Evolutionary conservation across 1,140 invertebrate species (phyloP).

Genomic region (Vanessa atalanta): DNA sequence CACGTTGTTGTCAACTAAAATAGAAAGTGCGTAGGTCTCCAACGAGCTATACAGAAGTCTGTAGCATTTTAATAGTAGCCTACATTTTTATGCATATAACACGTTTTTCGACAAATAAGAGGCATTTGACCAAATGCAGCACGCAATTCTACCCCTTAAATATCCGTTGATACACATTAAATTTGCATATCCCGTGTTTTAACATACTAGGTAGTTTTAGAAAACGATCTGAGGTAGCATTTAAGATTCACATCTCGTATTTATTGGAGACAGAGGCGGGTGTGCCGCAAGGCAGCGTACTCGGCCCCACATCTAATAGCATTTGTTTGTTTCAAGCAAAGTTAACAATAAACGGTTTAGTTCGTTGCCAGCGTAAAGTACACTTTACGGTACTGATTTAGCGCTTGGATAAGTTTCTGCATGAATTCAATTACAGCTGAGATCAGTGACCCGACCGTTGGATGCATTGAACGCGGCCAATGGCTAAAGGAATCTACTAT

Average conservation of each 20-base stretch:
- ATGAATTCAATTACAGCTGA: constrained; percentile 66
- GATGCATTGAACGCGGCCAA: constrained; percentile 37
- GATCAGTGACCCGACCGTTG: constrained; percentile 58
- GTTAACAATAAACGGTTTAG: constrained; percentile 53
- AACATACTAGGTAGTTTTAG: constrained; percentile 41
- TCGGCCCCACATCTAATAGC: constrained; percentile 43
- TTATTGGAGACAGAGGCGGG: constrained; percentile 45
- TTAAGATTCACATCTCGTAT: constrained; percentile 61
- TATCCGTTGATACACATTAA: constrained; percentile 33
- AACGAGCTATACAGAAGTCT: neutral
- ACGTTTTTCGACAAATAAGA: constrained; percentile 8
- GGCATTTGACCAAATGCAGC: constrained; percentile 8
- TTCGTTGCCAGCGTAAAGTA: constrained; percentile 53
- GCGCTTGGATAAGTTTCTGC: constrained; percentile 70
- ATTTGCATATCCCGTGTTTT: constrained; percentile 37
- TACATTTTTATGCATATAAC: constrained; percentile 16
- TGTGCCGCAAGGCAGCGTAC: constrained; percentile 52
- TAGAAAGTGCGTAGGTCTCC: neutral
- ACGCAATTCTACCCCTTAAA: constrained; percentile 22
- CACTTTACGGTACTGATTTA: constrained; percentile 69
- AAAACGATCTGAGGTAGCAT: constrained; percentile 50
- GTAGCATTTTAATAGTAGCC: constrained; percentile 15
- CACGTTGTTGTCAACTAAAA: neutral
- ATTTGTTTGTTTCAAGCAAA: constrained; percentile 51
- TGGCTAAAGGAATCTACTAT: constrained; percentile 41